Evolutionary conservation across 2,113 vertebrate species (phyloP).

Genomic region (Desmodus rotundus): DNA sequence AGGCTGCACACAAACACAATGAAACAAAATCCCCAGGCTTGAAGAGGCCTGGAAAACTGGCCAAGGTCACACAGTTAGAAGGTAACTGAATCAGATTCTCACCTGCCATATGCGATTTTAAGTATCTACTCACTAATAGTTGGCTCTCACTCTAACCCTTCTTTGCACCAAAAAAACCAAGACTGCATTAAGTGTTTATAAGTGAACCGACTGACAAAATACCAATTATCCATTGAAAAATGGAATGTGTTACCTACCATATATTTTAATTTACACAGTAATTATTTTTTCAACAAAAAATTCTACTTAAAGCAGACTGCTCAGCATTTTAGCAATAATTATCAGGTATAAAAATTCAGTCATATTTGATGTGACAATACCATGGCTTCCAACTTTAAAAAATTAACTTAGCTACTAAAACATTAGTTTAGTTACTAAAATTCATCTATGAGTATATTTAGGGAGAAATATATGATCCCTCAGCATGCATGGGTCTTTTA

Average conservation of each 20-base stretch:
- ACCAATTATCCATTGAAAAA: not conserved
- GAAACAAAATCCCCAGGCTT: not conserved
- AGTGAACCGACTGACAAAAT: not conserved
- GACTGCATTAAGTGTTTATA: not conserved
- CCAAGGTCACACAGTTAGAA: not conserved
- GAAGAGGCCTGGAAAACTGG: not conserved
- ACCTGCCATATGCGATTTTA: not conserved
- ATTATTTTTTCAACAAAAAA: not conserved
- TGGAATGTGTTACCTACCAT: not conserved
- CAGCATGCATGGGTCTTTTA: not conserved
- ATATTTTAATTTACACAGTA: not conserved
- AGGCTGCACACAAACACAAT: not conserved
- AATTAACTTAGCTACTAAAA: not conserved
- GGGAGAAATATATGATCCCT: not conserved
- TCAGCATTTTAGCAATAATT: not conserved
- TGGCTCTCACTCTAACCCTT: not conserved
- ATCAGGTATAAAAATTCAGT: conserved; percentile 4
- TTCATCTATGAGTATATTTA: not conserved
- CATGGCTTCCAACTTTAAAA: not conserved
- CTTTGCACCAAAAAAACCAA: not conserved
- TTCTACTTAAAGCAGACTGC: not conserved
- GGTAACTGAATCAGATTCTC: not conserved
- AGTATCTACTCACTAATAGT: not conserved
- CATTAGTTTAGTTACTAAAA: not conserved
- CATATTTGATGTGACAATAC: not conserved